Conservation (phyloP, 2,113 vertebrate species). For the Furnarius figulus region DNA sequence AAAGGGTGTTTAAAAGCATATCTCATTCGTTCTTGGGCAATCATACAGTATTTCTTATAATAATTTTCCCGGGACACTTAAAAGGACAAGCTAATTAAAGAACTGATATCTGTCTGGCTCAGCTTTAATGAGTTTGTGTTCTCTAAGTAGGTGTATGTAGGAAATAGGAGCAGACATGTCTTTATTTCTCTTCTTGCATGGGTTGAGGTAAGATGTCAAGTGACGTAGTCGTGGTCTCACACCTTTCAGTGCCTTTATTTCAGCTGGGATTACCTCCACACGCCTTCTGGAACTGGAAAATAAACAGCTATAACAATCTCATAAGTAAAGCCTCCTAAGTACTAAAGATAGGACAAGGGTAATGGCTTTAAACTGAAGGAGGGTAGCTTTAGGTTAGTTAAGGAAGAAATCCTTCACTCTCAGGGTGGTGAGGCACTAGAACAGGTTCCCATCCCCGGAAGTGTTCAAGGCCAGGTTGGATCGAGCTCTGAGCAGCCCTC, state of each 20-base stretch:
- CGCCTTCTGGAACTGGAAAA: background rate
- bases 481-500: background rate
- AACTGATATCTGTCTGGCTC: constrained; percentile 40
- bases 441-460: background rate
- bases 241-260: background rate
- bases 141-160: background rate
- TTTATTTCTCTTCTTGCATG: background rate
- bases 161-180: background rate
- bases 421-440: background rate
- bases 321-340: background rate
- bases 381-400: background rate
- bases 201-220: background rate
- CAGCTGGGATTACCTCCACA: background rate
- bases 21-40: constrained; percentile 56
- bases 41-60: constrained; percentile 1
- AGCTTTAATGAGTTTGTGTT: background rate
- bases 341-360: background rate
- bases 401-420: background rate
- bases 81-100: constrained; percentile 52
- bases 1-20: constrained; percentile 49
- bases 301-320: background rate
- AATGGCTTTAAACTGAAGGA: background rate
- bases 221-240: background rate
- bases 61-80: constrained; percentile 46
- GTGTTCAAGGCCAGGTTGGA: background rate